These are phyloP conservation scores for Euplexia lucipara DNA, from an alignment of 2,888 invertebrate species.

Conservation along the genomic window DNA sequence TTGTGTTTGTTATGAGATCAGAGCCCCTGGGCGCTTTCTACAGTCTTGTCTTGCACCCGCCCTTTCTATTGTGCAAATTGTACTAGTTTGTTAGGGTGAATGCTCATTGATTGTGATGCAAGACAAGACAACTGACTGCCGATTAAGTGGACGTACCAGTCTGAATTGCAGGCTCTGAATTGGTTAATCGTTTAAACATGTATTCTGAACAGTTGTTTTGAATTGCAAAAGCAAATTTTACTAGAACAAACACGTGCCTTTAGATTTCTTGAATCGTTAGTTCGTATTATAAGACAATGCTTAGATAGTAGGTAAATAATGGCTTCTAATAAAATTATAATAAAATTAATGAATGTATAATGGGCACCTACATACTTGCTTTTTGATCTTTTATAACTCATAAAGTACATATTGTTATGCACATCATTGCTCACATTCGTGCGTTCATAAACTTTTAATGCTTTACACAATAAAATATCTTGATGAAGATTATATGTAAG, in stretches of 20 bases:
- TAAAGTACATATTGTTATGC: conserved; percentile 7
- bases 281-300: conserved; percentile 12
- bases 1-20: conserved; percentile 89
- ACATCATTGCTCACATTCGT: not conserved
- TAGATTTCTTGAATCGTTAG: not conserved
- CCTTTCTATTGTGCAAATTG: conserved; percentile 78
- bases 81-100: conserved; percentile 68
- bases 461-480: not conserved
- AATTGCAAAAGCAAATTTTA: conserved; percentile 31
- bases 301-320: conserved; percentile 16
- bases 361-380: not conserved
- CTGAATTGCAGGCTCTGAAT: conserved; percentile 23
- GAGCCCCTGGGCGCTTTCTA: conserved; percentile 82
- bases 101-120: conserved; percentile 61
- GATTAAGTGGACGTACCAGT: conserved; percentile 34
- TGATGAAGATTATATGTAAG: conserved; percentile 3
- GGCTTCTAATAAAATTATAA: not conserved
- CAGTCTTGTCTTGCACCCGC: conserved; percentile 75
- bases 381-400: not conserved
- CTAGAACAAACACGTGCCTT: conserved; percentile 9
- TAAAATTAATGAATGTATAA: not conserved
- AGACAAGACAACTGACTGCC: conserved; percentile 57
- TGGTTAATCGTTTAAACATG: conserved; percentile 46
- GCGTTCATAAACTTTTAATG: conserved; percentile 8
- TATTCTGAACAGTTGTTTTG: conserved; percentile 41